A percentile compares a stretch with the other conserved stretches of the same genome.
Evolutionary conservation across 2,113 vertebrate species (phyloP).

Genomic region (Zapornia atra): DNA sequence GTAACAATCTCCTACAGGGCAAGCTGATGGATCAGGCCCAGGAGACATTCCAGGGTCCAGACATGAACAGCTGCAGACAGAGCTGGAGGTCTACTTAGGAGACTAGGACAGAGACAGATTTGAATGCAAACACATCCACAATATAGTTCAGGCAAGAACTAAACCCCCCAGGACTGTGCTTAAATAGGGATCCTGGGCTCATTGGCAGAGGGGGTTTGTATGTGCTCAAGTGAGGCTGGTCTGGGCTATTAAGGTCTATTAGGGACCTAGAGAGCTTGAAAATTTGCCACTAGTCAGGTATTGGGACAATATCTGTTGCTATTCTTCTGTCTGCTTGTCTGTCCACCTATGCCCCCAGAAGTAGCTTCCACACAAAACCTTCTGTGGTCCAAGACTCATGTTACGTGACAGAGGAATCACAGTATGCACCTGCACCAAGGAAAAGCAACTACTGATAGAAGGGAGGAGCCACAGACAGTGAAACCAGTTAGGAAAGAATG

Average conservation of each 20-base stretch:
- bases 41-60: not conserved
- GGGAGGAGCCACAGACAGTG: not conserved
- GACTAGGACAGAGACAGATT: not conserved
- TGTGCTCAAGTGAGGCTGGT: not conserved
- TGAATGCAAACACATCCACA: fast-evolving
- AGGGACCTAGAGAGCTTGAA: not conserved
- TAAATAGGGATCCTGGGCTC: not conserved
- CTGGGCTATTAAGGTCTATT: not conserved
- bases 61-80: not conserved
- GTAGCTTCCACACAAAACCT: not conserved
- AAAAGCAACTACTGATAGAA: not conserved
- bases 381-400: not conserved
- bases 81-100: not conserved
- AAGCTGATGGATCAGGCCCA: not conserved
- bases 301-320: not conserved
- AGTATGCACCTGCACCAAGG: not conserved
- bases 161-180: not conserved
- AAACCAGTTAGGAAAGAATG: not conserved
- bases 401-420: not conserved
- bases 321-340: not conserved
- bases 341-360: not conserved
- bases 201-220: not conserved
- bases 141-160: not conserved
- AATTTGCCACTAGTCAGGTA: not conserved
- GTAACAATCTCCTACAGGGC: not conserved